Conservation (phyloP, 2,888 invertebrate species). For the Drosophila niveifrons region DNA sequence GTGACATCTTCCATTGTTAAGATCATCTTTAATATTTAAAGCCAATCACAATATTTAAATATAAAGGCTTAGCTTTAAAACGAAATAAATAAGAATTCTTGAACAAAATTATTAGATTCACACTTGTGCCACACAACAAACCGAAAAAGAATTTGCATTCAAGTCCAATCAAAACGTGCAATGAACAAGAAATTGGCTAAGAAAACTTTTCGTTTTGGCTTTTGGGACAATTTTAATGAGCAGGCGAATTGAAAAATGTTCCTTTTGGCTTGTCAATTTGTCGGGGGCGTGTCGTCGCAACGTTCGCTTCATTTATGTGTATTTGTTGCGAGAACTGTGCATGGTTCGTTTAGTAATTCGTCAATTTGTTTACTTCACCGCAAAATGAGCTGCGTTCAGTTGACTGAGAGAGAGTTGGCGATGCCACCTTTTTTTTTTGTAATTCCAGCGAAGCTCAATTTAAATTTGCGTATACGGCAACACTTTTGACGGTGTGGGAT, state of each 20-base stretch:
- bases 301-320: constrained; percentile 26
- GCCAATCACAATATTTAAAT: background rate
- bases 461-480: background rate
- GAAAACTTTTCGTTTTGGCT: constrained; percentile 21
- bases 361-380: constrained; percentile 28
- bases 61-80: background rate
- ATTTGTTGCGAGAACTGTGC: constrained; percentile 13
- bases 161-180: constrained; percentile 48
- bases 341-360: constrained; percentile 52
- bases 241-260: constrained; percentile 33
- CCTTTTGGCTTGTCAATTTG: constrained; percentile 21
- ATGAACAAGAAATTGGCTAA: constrained; percentile 39
- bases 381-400: constrained; percentile 8
- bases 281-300: constrained; percentile 26
- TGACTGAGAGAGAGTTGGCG: background rate
- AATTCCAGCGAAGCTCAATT: background rate
- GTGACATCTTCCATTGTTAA: too few relatives aligned
- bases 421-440: background rate
- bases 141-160: constrained; percentile 38
- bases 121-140: constrained; percentile 16
- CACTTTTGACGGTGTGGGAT: background rate
- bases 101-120: constrained; percentile 38
- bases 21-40: too few relatives aligned
- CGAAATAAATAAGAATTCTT: constrained; percentile 16
- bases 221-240: constrained; percentile 45